These are phyloP conservation scores for Hormaphis cornu DNA, from an alignment of 1,140 invertebrate species.

Conservation along the genomic window DNA sequence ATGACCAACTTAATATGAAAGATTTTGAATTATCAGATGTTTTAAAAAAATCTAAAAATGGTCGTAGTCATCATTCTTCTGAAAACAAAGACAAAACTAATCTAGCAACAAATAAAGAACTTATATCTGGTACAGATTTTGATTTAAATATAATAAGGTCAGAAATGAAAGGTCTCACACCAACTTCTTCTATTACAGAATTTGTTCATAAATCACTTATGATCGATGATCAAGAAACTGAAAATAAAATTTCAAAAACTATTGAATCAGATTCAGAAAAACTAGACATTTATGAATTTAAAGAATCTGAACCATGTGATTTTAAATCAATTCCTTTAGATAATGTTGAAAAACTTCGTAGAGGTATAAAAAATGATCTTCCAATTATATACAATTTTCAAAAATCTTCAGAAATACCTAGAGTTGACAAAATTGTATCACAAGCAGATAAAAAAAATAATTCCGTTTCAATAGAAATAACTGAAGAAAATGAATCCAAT, in stretches of 20 bases:
- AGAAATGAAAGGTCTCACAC: slow-evolving; percentile 60
- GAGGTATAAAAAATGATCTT: background rate
- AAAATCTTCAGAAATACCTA: background rate
- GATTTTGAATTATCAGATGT: no score
- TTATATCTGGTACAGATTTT: slow-evolving; percentile 59
- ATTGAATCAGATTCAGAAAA: slow-evolving; percentile 41
- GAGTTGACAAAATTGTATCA: background rate
- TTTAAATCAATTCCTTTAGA: slow-evolving; percentile 54
- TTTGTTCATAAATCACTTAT: background rate
- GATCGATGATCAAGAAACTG: background rate
- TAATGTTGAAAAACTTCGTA: slow-evolving; percentile 39
- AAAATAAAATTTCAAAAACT: background rate
- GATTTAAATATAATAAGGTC: slow-evolving; percentile 74
- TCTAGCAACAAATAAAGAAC: no score
- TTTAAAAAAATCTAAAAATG: no score
- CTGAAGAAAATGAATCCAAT: background rate
- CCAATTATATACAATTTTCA: background rate
- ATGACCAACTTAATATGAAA: no score
- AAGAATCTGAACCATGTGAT: slow-evolving; percentile 77
- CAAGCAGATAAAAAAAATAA: background rate
- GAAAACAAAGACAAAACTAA: background rate
- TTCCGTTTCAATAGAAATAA: background rate
- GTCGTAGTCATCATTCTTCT: no score
- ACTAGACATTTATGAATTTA: slow-evolving; percentile 83
- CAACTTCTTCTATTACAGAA: background rate